A percentile compares a stretch with the other conserved stretches of the same genome.
These are phyloP conservation scores for Drosophila carrolli DNA, from an alignment of 1,140 invertebrate species.

Conservation along the genomic window DNA sequence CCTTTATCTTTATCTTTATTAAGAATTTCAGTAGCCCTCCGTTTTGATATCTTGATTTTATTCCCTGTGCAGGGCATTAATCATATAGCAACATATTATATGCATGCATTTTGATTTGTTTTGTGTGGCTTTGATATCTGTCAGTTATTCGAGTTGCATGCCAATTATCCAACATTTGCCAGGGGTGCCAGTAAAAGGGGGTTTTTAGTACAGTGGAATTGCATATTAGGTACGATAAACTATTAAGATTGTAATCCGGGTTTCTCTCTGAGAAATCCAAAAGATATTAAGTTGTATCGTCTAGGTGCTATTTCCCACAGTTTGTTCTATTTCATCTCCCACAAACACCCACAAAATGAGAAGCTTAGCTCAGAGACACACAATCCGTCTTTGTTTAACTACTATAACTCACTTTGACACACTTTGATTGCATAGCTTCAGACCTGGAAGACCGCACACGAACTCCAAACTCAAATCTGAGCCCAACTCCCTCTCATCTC, in stretches of 20 bases:
- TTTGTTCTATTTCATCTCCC: constrained; percentile 24
- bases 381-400: constrained; percentile 12
- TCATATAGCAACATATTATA: constrained; percentile 56
- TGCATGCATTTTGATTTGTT: constrained; percentile 76
- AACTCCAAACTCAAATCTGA: not conserved
- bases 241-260: constrained; percentile 7
- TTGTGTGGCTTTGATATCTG: constrained; percentile 72
- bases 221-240: not conserved
- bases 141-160: constrained; percentile 72
- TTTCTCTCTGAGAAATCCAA: constrained; percentile 4
- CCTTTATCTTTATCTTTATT: constrained; percentile 60
- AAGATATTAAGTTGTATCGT: constrained; percentile 7
- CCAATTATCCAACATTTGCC: constrained; percentile 54
- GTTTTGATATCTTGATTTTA: constrained; percentile 81
- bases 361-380: not conserved
- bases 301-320: constrained; percentile 6
- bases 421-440: constrained; percentile 20
- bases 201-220: constrained; percentile 4
- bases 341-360: constrained; percentile 27
- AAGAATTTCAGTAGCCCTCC: constrained; percentile 80
- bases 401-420: constrained; percentile 24
- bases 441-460: constrained; percentile 32
- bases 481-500: constrained; percentile 19
- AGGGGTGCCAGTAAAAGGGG: constrained; percentile 7
- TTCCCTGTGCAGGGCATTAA: constrained; percentile 66